Evolutionary conservation across 2,888 invertebrate species (phyloP), one percentile per base, ranked within the genome.

Genomic region (Tethea ocularis): DNA sequence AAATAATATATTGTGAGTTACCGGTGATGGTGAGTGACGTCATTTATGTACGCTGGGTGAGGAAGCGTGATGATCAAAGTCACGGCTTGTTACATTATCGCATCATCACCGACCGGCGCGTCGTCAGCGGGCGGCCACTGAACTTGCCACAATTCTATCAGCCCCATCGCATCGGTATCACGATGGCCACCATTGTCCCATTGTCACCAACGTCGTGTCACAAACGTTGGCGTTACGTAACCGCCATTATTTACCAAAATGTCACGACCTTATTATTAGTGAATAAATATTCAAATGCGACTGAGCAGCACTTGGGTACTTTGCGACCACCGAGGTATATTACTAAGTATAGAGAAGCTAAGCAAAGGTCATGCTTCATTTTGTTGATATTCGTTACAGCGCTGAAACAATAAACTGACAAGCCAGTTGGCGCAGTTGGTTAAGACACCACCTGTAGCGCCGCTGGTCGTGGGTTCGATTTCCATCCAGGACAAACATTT

Each of bases 191-290:
- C 46, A 46, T 20, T 46, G 46, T 46, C 46, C 46, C 46, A 20
- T 38, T 46, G 46, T 46, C 46, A 20, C 46, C 46, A 46, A 46
- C 20, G 10, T 17, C 36, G 41, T 46, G 20, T 46, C 46, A 46
- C 46, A n/a, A 46, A 46, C 10, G n/a, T 20, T 20, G 20, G 46
- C 8, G 46, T 46, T 46, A 46, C 46, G 46, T 46, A 46, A 46
- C 10, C 46, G 46, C 20, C 20, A 46, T 56, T 46, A 46, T 41
- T 24, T 56, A 20, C 22, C 8, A 26, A 56, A 56, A 56, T 56
- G 56, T 56, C 56, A 46, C 56, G 56, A 56, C 56, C 56, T 56
- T 56, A 29, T 38, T 29, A 56, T 46, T 56, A 17, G 41, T 41
- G 7, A 38, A 38, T 38, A 38, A 38, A 46, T 46, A 46, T 46